Base-by-base conservation (phyloP, 2,113 vertebrate species). In the Sylvia atricapilla region DNA sequence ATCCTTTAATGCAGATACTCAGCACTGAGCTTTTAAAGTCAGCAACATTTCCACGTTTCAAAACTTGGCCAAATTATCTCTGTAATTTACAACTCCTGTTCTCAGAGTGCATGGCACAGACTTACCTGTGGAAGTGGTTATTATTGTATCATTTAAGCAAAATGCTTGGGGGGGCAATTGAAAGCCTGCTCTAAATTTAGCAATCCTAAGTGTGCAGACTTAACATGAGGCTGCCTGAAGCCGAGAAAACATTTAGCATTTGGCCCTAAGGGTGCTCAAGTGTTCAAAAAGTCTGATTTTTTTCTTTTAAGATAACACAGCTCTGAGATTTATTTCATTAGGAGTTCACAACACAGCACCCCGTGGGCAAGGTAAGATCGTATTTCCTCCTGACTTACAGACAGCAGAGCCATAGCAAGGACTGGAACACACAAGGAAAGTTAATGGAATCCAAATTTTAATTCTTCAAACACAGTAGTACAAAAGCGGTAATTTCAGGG, bases 221-320 rank as follows among this genome's bases (percentile, higher is more conserved):
- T 77, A 70, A 69, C 72, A 77, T 18, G 75, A 84, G 79, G 63
- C 68, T 83, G 85, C 85, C 79, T 93, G 83, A 90, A 89, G 87
- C 56, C 56, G 11, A 88, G 55, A 63, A 94, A 82, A 33, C 41
- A 79, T 69, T 62, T 6, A 90, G 81, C 64, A 60, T 68, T 94
- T 83, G 53, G 76, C 28, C 76, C 58, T 46, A 31, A 79, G 76
- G 66, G 23, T n/a, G 31, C 28, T 75, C 10, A 24, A 84, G 31
- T 43, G 41, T 53, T 59, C 17, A 52, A 37, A 73, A 91, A 72
- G 44, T 33, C 74, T 22, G 33, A n/a, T 27, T 44, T 77, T 72
- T 58, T 47, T 63, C 25, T 58, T 81, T 84, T 43, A 67, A n/a
- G 23, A 37, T 30, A 59, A 49, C 23, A 35, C 35, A 75, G 33